Base-by-base conservation (phyloP, 1,140 invertebrate species). In the Diachasma alloeum region DNA sequence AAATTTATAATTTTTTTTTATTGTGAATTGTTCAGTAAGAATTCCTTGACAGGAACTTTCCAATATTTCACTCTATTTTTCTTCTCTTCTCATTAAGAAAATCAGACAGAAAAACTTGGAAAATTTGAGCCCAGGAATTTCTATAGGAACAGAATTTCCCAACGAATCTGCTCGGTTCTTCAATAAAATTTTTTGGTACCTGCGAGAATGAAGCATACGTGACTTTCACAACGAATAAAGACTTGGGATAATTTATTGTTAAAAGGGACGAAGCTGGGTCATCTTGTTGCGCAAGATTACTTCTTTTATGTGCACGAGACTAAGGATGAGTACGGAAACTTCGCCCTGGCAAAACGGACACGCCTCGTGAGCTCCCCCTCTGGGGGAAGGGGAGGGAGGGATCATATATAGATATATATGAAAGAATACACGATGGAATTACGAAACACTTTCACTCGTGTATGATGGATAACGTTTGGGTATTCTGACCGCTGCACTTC, bases 391-490 rank as follows among this genome's bases (percentile, higher is more conserved):
- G 48, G 19, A 1, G 10, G 13, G 39, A 9, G 10, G 39, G 6
- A 2, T 53, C 48, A 2, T 13, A 53, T 31, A 56, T 17, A 56
- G 10, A 22, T 63, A 66, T 36, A 56, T 36, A 76, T 59, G 59
- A 63, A 71, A 71, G 31, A 70, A 76, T 59, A 71, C 46, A 19
- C 42, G 24, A 59, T 44, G n/a, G 46, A 39, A 76, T 76, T 76
- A 76, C 44, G 74, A 76, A 76, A 76, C 68, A 71, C 74, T 76
- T 76, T 76, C 74, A 71, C 74, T 63, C 63, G 13, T 63, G 36
- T 71, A 76, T 71, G 74, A 76, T 76, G 67, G 22, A 72, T 72
- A 56, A 31, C 48, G 59, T 63, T 72, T 53, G 53, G n/a, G 48
- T 72, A 72, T 72, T 72, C 71, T 56, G 8, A 56, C 19, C 68